Evolutionary conservation across 2,113 vertebrate genomes (phyloP).

Genomic region (Vimba vimba): DNA sequence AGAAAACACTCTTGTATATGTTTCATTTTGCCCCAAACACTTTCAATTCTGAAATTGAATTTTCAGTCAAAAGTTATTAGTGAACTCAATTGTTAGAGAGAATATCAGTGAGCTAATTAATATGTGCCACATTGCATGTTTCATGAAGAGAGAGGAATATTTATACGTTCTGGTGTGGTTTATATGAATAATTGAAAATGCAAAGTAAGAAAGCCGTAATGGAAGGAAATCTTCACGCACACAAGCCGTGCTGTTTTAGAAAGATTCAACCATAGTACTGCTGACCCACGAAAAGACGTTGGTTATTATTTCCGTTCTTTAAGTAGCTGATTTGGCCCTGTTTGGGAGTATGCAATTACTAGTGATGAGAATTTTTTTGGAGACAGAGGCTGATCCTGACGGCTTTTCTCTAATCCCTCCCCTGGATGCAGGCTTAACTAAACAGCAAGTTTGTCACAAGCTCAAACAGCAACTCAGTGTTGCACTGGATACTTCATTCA

Average conservation of each 20-base stretch:
- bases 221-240: not conserved
- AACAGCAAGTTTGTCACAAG: conserved; percentile 79
- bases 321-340: conserved; percentile 49
- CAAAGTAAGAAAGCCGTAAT: not conserved
- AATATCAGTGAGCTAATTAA: not conserved
- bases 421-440: conserved; percentile 77
- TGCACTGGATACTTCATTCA: conserved; percentile 78
- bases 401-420: conserved; percentile 80
- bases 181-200: conserved; percentile 11
- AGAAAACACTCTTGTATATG: conserved; percentile 23
- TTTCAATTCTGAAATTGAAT: not conserved
- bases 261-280: not conserved
- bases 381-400: conserved; percentile 77
- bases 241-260: not conserved
- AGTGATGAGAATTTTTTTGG: conserved; percentile 75
- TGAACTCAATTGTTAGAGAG: not conserved
- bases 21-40: conserved; percentile 27
- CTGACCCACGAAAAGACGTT: conserved; percentile 7
- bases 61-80: not conserved
- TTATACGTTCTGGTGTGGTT: not conserved
- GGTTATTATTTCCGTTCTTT: conserved; percentile 19
- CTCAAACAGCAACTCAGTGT: conserved; percentile 78
- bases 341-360: conserved; percentile 69
- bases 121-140: not conserved
- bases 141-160: not conserved